Percentiles rank a stretch among this genome's conserved stretches.
Conservation (phyloP, 1,140 invertebrate genomes). For the Glossosoma conforme region DNA sequence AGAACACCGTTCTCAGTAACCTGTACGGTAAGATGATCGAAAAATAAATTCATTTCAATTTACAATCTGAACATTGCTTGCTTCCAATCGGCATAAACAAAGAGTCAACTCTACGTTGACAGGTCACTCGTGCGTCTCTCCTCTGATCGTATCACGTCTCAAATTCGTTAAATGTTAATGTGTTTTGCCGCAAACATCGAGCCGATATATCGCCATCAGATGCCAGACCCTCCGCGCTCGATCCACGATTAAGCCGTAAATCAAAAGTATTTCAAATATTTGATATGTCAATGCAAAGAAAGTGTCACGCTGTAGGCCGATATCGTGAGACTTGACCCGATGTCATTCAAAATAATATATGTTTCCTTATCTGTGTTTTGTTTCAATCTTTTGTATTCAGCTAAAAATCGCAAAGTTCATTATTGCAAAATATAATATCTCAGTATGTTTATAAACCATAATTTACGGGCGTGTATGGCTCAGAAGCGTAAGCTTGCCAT, state of each 20-base stretch:
- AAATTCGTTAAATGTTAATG: slow-evolving; percentile 28
- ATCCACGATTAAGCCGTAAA: slow-evolving; percentile 12
- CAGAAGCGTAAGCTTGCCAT: too few species aligned
- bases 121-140: not conserved
- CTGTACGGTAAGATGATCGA: too few species aligned
- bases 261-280: slow-evolving; percentile 25
- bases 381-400: too few species aligned
- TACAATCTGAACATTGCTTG: too few species aligned
- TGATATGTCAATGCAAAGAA: slow-evolving; percentile 18
- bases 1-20: too few species aligned
- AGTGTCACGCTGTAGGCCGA: slow-evolving; percentile 8
- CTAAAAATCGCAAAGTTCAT: too few species aligned
- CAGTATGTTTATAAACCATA: too few species aligned
- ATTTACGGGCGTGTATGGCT: too few species aligned
- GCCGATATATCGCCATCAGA: slow-evolving; percentile 11
- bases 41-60: too few species aligned
- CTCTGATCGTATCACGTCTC: slow-evolving; percentile 12
- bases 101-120: slow-evolving; percentile 8
- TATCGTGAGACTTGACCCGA: slow-evolving; percentile 3
- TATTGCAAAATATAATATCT: too few species aligned
- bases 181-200: slow-evolving; percentile 15
- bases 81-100: not conserved
- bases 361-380: too few species aligned
- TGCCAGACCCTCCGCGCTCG: not conserved
- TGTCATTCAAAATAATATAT: too few species aligned